A percentile compares a stretch with the other conserved stretches of the same genome.
These are phyloP conservation scores for Drosophila biarmipes DNA, from an alignment of 1,140 invertebrate species.

Conservation along the genomic window DNA sequence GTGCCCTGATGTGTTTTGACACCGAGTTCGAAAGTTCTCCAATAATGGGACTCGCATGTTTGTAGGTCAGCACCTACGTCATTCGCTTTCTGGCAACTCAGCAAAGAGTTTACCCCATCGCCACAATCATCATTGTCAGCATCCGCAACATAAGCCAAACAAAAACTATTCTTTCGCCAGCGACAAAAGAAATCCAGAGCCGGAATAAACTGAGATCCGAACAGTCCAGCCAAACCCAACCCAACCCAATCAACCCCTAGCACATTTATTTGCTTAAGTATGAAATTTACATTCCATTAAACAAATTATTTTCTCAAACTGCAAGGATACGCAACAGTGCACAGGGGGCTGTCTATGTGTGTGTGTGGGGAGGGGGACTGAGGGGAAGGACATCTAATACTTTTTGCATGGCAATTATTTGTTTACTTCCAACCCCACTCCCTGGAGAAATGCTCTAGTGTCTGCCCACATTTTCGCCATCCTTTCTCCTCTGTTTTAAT, in stretches of 20 bases:
- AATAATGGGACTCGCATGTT: constrained; percentile 1
- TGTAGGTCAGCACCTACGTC: constrained; percentile 16
- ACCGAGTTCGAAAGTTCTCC: not conserved
- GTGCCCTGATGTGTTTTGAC: not conserved
- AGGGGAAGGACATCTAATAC: constrained; percentile 56
- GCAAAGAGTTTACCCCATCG: constrained; percentile 3
- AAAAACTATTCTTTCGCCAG: constrained; percentile 41
- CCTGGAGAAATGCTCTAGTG: constrained; percentile 11
- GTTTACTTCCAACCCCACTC: constrained; percentile 41
- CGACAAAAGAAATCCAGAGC: constrained; percentile 12
- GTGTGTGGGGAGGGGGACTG: not conserved
- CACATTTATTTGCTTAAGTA: constrained; percentile 78
- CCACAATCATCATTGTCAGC: constrained; percentile 11
- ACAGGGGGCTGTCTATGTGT: not conserved
- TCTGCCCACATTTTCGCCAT: constrained; percentile 36
- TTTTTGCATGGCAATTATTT: constrained; percentile 82
- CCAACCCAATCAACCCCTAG: constrained; percentile 36
- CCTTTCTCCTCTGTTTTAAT: constrained; percentile 68
- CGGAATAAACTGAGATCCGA: constrained; percentile 11
- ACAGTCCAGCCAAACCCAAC: not conserved
- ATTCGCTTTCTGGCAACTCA: constrained; percentile 4
- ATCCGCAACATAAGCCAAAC: constrained; percentile 34
- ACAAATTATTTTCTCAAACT: constrained; percentile 79
- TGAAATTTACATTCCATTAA: constrained; percentile 82
- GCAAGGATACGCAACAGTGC: constrained; percentile 52